Percentiles rank a stretch among this genome's conserved stretches.
phyloP scores from a whole-genome alignment of 2,888 invertebrate genomes.

The Acleris cristana region DNA sequence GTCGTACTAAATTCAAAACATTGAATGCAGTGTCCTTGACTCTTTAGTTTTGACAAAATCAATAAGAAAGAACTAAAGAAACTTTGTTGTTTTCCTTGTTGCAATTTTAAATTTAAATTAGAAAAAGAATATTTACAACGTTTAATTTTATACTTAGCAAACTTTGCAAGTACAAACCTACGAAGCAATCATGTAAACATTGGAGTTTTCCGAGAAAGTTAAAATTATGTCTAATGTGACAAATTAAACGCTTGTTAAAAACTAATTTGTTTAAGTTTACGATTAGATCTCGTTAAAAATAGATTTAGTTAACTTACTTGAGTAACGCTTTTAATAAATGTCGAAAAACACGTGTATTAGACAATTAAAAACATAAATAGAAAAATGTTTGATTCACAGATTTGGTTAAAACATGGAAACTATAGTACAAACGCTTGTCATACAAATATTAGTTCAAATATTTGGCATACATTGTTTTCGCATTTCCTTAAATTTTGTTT shows the following conservation, averaged over 20 bases:
- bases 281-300: constrained; percentile 12
- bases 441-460: neutral
- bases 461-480: neutral
- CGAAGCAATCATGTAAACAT: constrained; percentile 1
- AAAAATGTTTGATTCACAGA: neutral
- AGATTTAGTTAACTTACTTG: neutral
- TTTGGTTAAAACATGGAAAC: constrained; percentile 1
- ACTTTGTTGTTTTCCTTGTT: too few relatives aligned
- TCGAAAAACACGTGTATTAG: neutral
- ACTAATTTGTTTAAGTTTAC: constrained; percentile 9
- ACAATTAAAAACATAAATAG: neutral
- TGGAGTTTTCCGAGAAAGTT: neutral
- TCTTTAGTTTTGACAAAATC: too few relatives aligned
- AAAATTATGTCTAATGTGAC: constrained; percentile 1
- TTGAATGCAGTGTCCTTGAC: too few relatives aligned
- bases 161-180: too few relatives aligned
- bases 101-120: neutral
- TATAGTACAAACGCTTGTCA: neutral
- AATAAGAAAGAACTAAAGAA: too few relatives aligned
- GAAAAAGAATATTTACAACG: neutral
- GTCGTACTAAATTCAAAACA: too few relatives aligned
- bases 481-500: neutral
- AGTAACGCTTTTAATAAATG: neutral
- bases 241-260: constrained; percentile 16
- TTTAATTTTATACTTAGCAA: too few relatives aligned